These are phyloP conservation scores for Dryomyza anilis DNA, from an alignment of 2,888 invertebrate species.

Conservation along the genomic window DNA sequence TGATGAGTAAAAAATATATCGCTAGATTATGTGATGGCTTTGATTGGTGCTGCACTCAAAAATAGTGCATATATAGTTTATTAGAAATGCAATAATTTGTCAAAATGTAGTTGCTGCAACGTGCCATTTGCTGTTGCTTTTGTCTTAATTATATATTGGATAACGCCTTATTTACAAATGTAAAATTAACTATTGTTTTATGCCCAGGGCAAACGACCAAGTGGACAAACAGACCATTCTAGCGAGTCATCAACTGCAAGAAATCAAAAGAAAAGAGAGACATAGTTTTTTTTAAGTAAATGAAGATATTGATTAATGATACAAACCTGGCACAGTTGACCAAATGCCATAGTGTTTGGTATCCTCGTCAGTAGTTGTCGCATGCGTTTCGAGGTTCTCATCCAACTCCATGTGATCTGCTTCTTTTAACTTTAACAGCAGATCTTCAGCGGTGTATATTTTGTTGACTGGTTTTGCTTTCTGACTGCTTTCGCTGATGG, in stretches of 20 bases:
- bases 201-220: conserved; percentile 54
- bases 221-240: conserved; percentile 52
- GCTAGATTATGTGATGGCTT: no score
- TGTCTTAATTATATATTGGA: no score
- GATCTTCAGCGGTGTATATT: conserved; percentile 38
- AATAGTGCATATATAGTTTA: no score
- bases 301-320: background rate
- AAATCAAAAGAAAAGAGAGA: background rate
- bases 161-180: background rate
- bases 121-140: no score
- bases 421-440: conserved; percentile 32
- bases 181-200: conserved; percentile 21
- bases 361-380: conserved; percentile 10
- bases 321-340: conserved; percentile 48
- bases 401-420: conserved; percentile 24
- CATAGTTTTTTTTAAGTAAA: background rate
- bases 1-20: no score
- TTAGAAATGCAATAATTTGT: no score
- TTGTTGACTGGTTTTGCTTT: conserved; percentile 18
- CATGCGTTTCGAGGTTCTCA: background rate
- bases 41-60: no score
- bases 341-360: conserved; percentile 47
- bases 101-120: no score
- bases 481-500: background rate
- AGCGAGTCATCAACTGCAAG: conserved; percentile 40